Percentiles rank a stretch among this genome's conserved stretches.
phyloP scores from a whole-genome alignment of 1,140 invertebrate species.

The Helicoverpa armigera region DNA sequence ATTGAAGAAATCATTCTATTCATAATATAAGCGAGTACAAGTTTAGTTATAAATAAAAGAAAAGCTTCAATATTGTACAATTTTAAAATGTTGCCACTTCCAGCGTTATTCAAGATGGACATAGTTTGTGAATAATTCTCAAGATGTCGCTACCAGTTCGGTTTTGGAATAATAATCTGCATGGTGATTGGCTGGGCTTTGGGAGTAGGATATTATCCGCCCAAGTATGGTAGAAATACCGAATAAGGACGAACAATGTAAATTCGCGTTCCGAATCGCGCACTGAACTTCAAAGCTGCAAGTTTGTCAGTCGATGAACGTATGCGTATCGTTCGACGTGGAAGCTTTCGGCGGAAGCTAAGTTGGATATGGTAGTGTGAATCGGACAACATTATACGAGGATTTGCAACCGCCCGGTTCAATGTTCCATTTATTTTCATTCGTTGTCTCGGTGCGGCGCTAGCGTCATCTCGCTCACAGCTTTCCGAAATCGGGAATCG shows the following conservation, averaged over 20 bases:
- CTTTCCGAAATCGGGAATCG: slow-evolving; percentile 75
- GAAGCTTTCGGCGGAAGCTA: slow-evolving; percentile 31
- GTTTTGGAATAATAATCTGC: slow-evolving; percentile 58
- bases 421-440: slow-evolving; percentile 78
- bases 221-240: slow-evolving; percentile 65
- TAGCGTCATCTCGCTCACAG: slow-evolving; percentile 77
- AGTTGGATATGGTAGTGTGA: slow-evolving; percentile 31
- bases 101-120: background rate
- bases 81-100: slow-evolving; percentile 10
- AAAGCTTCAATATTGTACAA: background rate
- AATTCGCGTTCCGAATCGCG: slow-evolving; percentile 53
- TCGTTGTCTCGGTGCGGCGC: slow-evolving; percentile 73
- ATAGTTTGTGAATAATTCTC: slow-evolving; percentile 19
- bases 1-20: too few relatives aligned
- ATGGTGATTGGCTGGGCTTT: slow-evolving; percentile 69
- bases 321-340: slow-evolving; percentile 17
- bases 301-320: background rate
- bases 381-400: slow-evolving; percentile 53
- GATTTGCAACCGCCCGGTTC: slow-evolving; percentile 60
- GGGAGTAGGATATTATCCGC: slow-evolving; percentile 67
- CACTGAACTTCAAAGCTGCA: slow-evolving; percentile 22
- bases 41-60: too few relatives aligned
- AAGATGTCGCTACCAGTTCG: slow-evolving; percentile 63
- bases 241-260: slow-evolving; percentile 74
- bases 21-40: too few relatives aligned